Conservation (phyloP, 2,797 vertebrate genomes). For the Dicrostonyx torquatus region DNA sequence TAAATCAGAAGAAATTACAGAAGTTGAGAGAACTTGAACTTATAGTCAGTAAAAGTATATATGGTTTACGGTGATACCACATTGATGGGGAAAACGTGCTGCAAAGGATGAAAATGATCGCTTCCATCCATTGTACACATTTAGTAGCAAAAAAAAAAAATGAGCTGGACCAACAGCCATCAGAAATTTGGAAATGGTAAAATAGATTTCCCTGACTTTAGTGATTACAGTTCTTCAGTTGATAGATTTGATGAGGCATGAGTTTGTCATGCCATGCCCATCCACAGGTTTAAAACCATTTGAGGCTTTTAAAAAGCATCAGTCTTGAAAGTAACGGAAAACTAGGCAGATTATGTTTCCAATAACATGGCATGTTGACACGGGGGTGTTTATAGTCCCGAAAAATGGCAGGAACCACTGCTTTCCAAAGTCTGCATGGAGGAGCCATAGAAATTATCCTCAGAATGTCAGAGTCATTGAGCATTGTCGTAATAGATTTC, state of each 20-base stretch:
- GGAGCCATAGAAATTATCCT: not conserved
- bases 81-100: not conserved
- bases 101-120: not conserved
- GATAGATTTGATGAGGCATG: not conserved
- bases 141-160: not conserved
- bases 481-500: not conserved
- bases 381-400: not conserved
- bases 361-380: rapidly evolving
- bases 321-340: not conserved
- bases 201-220: not conserved
- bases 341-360: not conserved
- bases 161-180: not conserved
- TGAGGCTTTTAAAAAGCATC: not conserved
- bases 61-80: not conserved
- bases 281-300: not conserved
- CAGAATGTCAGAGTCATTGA: not conserved
- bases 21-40: not conserved
- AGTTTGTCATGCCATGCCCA: not conserved
- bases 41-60: not conserved
- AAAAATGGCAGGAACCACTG: not conserved
- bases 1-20: not conserved
- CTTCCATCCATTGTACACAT: too few species aligned
- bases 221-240: not conserved
- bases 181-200: not conserved
- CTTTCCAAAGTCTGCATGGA: not conserved